Conservation (phyloP, 37 sponge, comb jelly and placozoan species). For the Cliona cf. orientalis region DNA sequence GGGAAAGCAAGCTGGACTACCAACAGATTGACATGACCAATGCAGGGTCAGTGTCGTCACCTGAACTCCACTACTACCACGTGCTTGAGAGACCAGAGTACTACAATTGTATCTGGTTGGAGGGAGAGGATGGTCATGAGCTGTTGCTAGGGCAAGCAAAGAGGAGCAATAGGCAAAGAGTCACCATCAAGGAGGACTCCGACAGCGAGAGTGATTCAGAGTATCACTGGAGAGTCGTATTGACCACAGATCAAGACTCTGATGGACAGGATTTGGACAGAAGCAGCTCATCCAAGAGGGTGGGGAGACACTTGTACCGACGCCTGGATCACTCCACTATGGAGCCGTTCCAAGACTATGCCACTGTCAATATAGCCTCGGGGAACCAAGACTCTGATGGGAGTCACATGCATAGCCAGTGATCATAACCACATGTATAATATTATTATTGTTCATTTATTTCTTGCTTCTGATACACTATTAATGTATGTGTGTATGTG, state of each 20-base stretch:
- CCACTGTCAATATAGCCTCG: background rate
- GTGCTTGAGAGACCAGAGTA: conserved; percentile 5
- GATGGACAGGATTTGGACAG: no score
- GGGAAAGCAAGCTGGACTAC: no score
- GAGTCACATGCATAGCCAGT: background rate
- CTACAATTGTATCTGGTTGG: background rate
- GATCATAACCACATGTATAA: background rate
- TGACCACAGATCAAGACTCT: background rate
- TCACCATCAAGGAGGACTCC: background rate
- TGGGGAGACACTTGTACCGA: background rate
- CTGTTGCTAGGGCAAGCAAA: background rate
- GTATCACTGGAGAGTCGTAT: conserved; percentile 12
- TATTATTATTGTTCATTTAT: background rate
- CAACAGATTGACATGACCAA: no score
- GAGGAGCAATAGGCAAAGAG: background rate
- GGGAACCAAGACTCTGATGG: background rate
- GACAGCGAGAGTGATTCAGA: background rate
- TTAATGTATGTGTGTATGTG: background rate
- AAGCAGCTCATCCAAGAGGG: no score
- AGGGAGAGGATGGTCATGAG: background rate
- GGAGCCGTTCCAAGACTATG: background rate
- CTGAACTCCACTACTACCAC: conserved; percentile 12
- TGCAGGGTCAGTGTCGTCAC: no score
- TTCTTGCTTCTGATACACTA: background rate
- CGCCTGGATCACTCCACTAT: conserved; percentile 1